These are phyloP conservation scores for Junonia oenone DNA, from an alignment of 2,888 invertebrate genomes.

Conservation along the genomic window DNA sequence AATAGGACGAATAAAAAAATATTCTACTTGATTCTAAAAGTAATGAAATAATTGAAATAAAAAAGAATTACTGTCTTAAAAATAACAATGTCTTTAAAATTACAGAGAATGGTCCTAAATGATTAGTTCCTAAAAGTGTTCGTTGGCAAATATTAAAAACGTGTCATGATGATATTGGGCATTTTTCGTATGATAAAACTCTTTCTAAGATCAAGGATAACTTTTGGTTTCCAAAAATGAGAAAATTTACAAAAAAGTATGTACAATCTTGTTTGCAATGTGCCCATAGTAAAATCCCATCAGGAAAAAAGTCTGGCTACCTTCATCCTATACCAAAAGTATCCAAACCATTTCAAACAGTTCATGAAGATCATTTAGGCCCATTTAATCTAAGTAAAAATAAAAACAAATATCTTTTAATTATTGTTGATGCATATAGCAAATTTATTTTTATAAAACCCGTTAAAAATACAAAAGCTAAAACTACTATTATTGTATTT, in stretches of 20 bases:
- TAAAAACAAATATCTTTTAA: slow-evolving; percentile 26
- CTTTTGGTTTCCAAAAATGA: slow-evolving; percentile 33
- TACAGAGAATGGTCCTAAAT: too few relatives aligned
- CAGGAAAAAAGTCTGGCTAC: slow-evolving; percentile 22
- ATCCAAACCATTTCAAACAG: slow-evolving; percentile 30
- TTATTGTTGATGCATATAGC: slow-evolving; percentile 26
- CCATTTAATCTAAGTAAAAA: slow-evolving; percentile 25
- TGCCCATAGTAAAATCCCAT: slow-evolving; percentile 16
- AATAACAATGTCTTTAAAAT: too few relatives aligned
- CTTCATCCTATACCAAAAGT: slow-evolving; percentile 31
- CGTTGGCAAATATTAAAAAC: too few relatives aligned
- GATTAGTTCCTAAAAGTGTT: too few relatives aligned
- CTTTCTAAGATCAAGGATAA: not conserved
- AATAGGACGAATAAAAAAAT: too few relatives aligned
- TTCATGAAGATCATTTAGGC: slow-evolving; percentile 32
- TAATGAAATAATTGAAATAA: too few relatives aligned
- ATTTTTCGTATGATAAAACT: too few relatives aligned
- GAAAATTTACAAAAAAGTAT: slow-evolving; percentile 28
- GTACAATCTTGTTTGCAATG: slow-evolving; percentile 22
- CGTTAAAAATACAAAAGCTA: not conserved
- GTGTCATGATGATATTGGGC: too few relatives aligned
- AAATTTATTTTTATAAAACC: slow-evolving; percentile 26
- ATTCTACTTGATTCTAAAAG: too few relatives aligned
- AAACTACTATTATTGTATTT: too few relatives aligned
- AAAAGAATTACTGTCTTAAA: too few relatives aligned